Conservation (phyloP, 2,888 invertebrate species). For the Orchesellides sinensis region DNA sequence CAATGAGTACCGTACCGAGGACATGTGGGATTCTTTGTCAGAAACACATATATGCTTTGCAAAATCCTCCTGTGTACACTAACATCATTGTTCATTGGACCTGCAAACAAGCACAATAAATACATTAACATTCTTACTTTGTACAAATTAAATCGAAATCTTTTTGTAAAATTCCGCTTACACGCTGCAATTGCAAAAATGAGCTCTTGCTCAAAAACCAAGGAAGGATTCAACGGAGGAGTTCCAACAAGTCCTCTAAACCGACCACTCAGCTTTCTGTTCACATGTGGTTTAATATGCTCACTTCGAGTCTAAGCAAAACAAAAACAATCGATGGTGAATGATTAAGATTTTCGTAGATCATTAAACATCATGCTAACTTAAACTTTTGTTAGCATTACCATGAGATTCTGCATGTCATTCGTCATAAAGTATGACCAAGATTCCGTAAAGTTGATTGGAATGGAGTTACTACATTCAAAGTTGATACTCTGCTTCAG, state of each 20-base stretch:
- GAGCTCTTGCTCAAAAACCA: conserved; percentile 71
- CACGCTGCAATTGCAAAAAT: conserved; percentile 74
- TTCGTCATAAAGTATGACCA: conserved; percentile 75
- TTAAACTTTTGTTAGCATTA: conserved; percentile 45
- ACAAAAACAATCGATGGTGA: conserved; percentile 7
- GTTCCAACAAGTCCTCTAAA: conserved; percentile 71
- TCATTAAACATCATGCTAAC: not conserved
- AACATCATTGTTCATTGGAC: conserved; percentile 74
- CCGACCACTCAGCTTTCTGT: conserved; percentile 68
- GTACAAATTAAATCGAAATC: not conserved
- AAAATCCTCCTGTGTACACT: conserved; percentile 74
- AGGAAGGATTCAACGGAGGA: conserved; percentile 66
- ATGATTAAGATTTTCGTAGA: not conserved
- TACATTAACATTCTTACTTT: not conserved
- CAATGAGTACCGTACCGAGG: conserved; percentile 79
- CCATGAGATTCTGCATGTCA: conserved; percentile 72
- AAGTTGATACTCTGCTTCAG: conserved; percentile 74
- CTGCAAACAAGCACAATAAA: conserved; percentile 42
- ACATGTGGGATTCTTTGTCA: conserved; percentile 76
- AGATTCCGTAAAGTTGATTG: conserved; percentile 74
- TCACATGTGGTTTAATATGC: conserved; percentile 64
- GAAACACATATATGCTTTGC: conserved; percentile 74
- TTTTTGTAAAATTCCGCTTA: conserved; percentile 65
- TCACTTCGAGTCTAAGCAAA: conserved; percentile 67
- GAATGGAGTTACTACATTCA: conserved; percentile 74